Conservation (phyloP, 2,797 vertebrate species). For the Sternarchorhynchus goeldii region DNA sequence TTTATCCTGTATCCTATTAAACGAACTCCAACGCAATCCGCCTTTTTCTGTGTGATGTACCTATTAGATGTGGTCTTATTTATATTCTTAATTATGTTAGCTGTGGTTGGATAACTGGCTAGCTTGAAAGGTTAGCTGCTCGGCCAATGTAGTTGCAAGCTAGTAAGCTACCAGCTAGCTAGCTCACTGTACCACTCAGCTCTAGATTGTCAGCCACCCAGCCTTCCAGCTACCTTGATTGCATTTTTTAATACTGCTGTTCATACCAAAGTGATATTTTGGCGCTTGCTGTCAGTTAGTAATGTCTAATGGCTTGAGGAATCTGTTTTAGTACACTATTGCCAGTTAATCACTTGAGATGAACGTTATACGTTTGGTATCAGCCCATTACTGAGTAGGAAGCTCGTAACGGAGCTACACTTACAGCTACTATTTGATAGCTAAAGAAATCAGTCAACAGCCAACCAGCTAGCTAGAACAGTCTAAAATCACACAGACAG, state of each 20-base stretch:
- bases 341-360: background rate
- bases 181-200: background rate
- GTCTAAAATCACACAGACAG: slow-evolving; percentile 6
- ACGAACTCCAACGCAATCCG: background rate
- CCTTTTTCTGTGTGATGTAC: background rate
- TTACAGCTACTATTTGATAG: slow-evolving; percentile 13
- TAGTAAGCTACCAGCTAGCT: background rate
- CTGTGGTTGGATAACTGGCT: slow-evolving; percentile 13
- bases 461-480: background rate
- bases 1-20: background rate
- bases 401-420: slow-evolving; percentile 18
- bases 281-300: slow-evolving; percentile 41
- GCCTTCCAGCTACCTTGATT: slow-evolving; percentile 8
- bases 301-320: too few species aligned
- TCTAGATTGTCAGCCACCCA: slow-evolving; percentile 20
- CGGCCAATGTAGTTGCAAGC: slow-evolving; percentile 4
- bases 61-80: background rate
- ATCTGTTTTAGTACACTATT: background rate
- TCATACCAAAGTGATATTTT: slow-evolving; percentile 2
- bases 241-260: slow-evolving; percentile 20
- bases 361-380: background rate
- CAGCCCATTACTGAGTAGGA: background rate
- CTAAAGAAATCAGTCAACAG: slow-evolving; percentile 19
- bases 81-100: background rate
- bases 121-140: slow-evolving; percentile 16